A percentile compares a stretch with the other conserved stretches of the same genome.
Evolutionary conservation across 2,888 invertebrate species (phyloP).

Genomic region (Argyra leucocephala): DNA sequence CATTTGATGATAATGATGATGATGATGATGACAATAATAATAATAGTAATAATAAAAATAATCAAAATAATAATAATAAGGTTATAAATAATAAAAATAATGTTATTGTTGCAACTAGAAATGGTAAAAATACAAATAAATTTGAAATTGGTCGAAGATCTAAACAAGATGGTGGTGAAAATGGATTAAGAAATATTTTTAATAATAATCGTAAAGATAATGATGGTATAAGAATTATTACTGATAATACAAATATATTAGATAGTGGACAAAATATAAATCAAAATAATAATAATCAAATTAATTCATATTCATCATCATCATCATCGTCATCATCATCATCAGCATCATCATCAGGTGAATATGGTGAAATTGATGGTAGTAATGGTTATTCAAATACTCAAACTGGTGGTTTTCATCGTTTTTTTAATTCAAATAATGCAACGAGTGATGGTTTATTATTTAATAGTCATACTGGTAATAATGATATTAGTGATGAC

Average conservation of each 20-base stretch:
- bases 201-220: neutral
- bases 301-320: no score
- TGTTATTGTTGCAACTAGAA: slow-evolving; percentile 19
- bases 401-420: neutral
- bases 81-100: slow-evolving; percentile 17
- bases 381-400: slow-evolving; percentile 2
- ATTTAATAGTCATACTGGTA: slow-evolving; percentile 20
- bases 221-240: neutral
- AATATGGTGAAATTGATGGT: neutral
- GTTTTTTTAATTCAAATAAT: slow-evolving; percentile 6
- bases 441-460: slow-evolving; percentile 34
- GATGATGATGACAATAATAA: slow-evolving; percentile 16
- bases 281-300: neutral
- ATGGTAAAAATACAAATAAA: slow-evolving; percentile 22
- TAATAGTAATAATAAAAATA: slow-evolving; percentile 15
- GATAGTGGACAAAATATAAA: neutral
- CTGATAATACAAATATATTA: neutral
- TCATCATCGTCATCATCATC: neutral
- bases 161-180: neutral
- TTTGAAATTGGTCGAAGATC: neutral
- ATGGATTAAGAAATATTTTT: neutral
- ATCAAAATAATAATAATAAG: slow-evolving; percentile 21
- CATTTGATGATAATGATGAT: slow-evolving; percentile 20
- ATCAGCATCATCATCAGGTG: neutral
- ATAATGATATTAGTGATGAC: slow-evolving; percentile 8